phyloP scores from a whole-genome alignment of 2,797 vertebrate species.

The Pseudochirops corinnae region DNA sequence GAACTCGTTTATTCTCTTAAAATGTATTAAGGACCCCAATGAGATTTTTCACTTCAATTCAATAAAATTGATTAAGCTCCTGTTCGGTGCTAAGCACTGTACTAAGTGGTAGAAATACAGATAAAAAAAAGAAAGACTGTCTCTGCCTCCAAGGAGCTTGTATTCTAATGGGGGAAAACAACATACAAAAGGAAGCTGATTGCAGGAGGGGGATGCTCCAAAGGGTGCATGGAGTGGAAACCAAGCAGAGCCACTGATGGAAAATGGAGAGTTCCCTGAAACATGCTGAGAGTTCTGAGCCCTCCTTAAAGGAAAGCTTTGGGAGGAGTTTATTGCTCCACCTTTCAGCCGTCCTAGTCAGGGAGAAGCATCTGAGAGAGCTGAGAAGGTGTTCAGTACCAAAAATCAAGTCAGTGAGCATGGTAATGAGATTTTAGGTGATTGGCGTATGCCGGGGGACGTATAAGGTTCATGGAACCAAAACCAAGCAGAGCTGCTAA shows the following conservation, averaged over 20 bases:
- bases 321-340: background rate
- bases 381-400: background rate
- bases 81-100: background rate
- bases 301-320: background rate
- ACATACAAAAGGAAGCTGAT: background rate
- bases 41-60: background rate
- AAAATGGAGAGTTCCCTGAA: background rate
- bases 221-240: background rate
- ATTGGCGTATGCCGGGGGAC: background rate
- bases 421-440: background rate
- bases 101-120: background rate
- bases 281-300: background rate
- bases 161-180: background rate
- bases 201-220: background rate
- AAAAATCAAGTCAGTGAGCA: background rate
- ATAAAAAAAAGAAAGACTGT: background rate
- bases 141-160: background rate
- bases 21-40: background rate
- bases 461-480: background rate
- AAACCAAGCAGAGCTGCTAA: background rate
- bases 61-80: background rate
- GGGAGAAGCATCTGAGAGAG: background rate
- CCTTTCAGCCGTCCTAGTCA: background rate
- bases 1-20: background rate
- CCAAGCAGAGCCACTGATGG: background rate